phyloP scores from a whole-genome alignment of 1,140 invertebrate species.

The Scaptomyza montana region DNA sequence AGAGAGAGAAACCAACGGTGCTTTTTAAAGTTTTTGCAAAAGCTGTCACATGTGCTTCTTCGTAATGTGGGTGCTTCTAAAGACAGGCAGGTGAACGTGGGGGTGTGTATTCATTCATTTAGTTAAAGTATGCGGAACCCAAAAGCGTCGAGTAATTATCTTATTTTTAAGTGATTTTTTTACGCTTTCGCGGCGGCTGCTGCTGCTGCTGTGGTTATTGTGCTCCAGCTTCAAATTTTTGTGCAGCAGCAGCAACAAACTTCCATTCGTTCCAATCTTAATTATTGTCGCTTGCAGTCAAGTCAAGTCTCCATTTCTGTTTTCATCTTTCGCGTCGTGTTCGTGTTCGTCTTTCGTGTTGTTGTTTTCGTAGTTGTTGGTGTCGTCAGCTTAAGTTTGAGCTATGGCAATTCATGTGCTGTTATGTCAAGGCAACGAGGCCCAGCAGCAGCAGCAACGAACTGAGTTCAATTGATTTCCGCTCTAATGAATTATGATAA shows the following conservation, averaged over 20 bases:
- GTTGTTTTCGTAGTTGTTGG: no score
- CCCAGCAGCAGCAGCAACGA: neutral
- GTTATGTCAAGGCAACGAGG: constrained; percentile 57
- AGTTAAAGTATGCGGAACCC: constrained; percentile 49
- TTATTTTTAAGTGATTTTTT: constrained; percentile 68
- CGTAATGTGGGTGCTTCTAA: neutral
- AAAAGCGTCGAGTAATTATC: constrained; percentile 47
- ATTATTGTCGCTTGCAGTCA: constrained; percentile 60
- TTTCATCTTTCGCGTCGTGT: constrained; percentile 23
- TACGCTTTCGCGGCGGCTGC: constrained; percentile 61
- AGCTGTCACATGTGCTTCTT: constrained; percentile 38
- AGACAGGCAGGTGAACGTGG: neutral
- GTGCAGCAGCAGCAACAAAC: constrained; percentile 2
- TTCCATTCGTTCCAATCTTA: constrained; percentile 71
- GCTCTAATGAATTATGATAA: constrained; percentile 73
- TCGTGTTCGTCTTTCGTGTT: neutral
- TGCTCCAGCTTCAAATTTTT: constrained; percentile 19
- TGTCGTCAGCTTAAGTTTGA: no score
- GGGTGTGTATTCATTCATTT: constrained; percentile 3
- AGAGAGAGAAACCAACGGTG: constrained; percentile 30
- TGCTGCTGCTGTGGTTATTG: neutral
- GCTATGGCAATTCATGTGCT: constrained; percentile 47
- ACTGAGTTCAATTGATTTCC: constrained; percentile 57
- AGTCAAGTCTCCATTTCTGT: constrained; percentile 34
- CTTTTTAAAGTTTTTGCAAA: constrained; percentile 25